Conservation (phyloP, 2,113 vertebrate genomes). For the Suncus etruscus region DNA sequence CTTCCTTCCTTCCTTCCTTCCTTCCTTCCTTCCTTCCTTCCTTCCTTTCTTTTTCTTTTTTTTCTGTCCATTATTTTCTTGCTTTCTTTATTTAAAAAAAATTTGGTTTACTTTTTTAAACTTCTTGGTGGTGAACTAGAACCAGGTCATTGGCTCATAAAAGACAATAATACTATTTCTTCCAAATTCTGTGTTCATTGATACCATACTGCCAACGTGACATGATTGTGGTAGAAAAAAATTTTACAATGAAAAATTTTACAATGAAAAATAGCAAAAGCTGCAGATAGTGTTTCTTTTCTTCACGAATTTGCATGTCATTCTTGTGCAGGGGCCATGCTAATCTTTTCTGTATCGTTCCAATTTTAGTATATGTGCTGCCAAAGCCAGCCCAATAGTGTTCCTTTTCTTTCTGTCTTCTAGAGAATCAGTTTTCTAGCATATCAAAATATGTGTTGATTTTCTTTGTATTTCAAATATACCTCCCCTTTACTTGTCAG, state of each 20-base stretch:
- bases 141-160: background rate
- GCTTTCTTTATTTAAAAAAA: too few relatives aligned
- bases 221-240: background rate
- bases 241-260: too few relatives aligned
- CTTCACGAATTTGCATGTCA: too few relatives aligned
- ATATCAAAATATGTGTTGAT: background rate
- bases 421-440: background rate
- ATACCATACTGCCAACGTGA: background rate
- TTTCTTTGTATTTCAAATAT: background rate
- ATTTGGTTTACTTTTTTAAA: too few relatives aligned
- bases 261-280: background rate
- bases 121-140: background rate
- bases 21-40: too few relatives aligned
- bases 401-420: background rate
- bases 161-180: background rate
- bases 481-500: background rate
- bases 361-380: too few relatives aligned
- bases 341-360: too few relatives aligned
- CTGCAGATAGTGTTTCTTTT: too few relatives aligned
- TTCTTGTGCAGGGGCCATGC: too few relatives aligned
- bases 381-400: too few relatives aligned
- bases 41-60: too few relatives aligned
- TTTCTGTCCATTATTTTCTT: background rate
- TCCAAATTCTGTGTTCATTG: background rate
- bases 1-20: too few relatives aligned